These are phyloP conservation scores for Morpho achilles DNA, from an alignment of 2,888 invertebrate species.

Conservation along the genomic window DNA sequence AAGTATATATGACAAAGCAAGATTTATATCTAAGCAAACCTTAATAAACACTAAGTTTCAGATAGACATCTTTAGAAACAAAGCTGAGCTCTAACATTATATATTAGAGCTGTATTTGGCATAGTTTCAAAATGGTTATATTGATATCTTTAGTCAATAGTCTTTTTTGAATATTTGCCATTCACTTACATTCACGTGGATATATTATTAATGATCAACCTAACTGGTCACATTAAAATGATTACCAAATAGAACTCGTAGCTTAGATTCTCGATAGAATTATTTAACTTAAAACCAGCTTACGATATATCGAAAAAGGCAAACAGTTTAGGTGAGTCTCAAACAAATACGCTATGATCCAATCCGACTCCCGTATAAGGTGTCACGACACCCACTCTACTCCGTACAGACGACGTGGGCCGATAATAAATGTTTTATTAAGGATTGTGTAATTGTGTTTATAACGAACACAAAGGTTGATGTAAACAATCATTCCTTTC, in stretches of 20 bases:
- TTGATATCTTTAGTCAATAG: no score
- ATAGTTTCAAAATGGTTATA: no score
- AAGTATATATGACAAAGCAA: no score
- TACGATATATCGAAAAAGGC: conserved; percentile 5
- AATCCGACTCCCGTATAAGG: conserved; percentile 22
- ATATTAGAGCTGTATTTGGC: no score
- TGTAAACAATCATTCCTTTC: background rate
- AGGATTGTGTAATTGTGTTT: conserved; percentile 25
- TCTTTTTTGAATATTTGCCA: no score
- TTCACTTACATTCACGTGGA: background rate
- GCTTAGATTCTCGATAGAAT: conserved; percentile 7
- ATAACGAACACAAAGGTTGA: conserved; percentile 14
- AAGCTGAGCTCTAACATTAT: no score
- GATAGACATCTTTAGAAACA: no score
- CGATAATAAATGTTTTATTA: conserved; percentile 27
- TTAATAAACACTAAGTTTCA: no score
- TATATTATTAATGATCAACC: background rate
- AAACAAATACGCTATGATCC: conserved; percentile 12
- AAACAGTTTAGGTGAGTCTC: conserved; percentile 10
- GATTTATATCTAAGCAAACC: no score
- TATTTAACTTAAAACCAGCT: conserved; percentile 2
- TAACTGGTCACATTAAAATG: background rate
- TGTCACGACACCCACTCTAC: conserved; percentile 25
- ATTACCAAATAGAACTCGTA: conserved; percentile 5
- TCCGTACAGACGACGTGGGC: conserved; percentile 22